These are phyloP conservation scores for Acinonyx jubatus DNA, from an alignment of 2,113 vertebrate species.

Conservation along the genomic window DNA sequence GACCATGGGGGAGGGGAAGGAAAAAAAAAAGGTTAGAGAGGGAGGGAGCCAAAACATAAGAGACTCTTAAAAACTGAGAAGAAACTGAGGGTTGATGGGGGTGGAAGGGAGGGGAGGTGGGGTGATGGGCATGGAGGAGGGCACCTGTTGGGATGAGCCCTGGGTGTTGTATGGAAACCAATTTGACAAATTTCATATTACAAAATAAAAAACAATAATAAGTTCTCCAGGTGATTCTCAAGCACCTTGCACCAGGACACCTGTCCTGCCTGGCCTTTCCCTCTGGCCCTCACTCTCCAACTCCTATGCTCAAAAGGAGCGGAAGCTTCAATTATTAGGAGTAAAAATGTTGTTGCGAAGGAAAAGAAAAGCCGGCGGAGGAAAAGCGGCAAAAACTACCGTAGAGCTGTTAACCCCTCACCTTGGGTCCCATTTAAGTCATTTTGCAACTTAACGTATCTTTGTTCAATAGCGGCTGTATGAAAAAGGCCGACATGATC, in stretches of 20 bases:
- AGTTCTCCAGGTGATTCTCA: not conserved
- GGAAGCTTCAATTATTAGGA: not conserved
- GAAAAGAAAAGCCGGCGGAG: not conserved
- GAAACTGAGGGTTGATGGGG: no score
- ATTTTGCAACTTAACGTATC: slow-evolving; percentile 14
- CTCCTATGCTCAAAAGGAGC: not conserved
- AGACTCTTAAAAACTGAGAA: no score
- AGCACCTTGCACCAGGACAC: not conserved
- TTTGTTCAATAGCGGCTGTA: not conserved
- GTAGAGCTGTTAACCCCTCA: not conserved
- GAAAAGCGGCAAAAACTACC: not conserved
- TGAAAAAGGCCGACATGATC: not conserved
- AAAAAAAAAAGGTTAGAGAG: no score
- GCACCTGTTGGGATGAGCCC: no score
- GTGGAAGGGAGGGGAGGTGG: no score
- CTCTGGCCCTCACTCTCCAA: not conserved
- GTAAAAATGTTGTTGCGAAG: not conserved
- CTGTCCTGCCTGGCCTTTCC: not conserved
- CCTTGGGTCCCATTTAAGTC: not conserved
- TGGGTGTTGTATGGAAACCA: no score
- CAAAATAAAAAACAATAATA: not conserved
- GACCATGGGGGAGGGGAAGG: no score
- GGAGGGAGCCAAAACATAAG: no score
- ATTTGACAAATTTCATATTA: no score
- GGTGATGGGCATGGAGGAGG: no score